These are phyloP conservation scores for Schrankia costaestrigalis DNA, from an alignment of 2,888 invertebrate genomes.

Conservation along the genomic window DNA sequence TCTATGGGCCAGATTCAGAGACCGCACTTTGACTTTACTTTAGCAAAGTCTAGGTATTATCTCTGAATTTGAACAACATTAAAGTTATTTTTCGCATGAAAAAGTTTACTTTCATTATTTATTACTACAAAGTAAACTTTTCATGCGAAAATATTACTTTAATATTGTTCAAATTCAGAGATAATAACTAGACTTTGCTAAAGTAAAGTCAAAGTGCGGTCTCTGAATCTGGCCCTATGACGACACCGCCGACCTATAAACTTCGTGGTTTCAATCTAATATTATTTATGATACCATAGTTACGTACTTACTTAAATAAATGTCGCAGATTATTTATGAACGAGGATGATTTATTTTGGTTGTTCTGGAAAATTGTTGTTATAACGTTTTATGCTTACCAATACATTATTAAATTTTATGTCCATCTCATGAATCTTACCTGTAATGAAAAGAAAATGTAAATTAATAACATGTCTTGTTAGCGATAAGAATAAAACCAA, in stretches of 20 bases:
- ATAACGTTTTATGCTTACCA: constrained; percentile 11
- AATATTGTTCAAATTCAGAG: too few species aligned
- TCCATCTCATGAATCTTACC: constrained; percentile 16
- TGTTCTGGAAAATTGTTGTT: neutral
- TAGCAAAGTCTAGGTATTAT: too few species aligned
- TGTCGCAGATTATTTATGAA: neutral
- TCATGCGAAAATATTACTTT: too few species aligned
- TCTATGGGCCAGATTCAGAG: too few species aligned
- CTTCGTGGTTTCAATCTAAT: constrained; percentile 10
- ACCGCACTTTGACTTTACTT: too few species aligned
- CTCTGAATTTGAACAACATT: too few species aligned
- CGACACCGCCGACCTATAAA: constrained; percentile 26
- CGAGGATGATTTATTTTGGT: neutral
- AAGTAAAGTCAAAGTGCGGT: too few species aligned
- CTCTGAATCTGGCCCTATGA: too few species aligned
- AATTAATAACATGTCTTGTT: neutral
- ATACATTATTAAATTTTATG: neutral
- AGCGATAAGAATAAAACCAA: neutral
- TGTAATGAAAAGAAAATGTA: constrained; percentile 18
- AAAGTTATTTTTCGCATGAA: too few species aligned
- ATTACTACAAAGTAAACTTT: too few species aligned
- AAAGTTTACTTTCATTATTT: too few species aligned
- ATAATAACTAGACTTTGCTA: too few species aligned
- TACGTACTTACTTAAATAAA: constrained; percentile 3
- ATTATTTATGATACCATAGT: constrained; percentile 5